Conservation (phyloP, 2,888 invertebrate species). For the Tigriopus californicus region DNA sequence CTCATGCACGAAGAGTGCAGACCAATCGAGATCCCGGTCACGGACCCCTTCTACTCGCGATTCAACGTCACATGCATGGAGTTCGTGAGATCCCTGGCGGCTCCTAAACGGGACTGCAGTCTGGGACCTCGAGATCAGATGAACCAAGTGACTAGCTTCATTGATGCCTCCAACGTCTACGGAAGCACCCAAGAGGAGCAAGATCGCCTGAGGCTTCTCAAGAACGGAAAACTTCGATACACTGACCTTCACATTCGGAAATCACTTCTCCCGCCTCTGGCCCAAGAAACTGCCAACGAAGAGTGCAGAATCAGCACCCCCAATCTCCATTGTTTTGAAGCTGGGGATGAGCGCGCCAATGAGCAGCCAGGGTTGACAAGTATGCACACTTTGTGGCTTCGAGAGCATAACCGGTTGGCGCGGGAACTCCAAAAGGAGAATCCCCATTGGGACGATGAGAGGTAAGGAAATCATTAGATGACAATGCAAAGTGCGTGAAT, state of each 20-base stretch:
- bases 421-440: constrained; percentile 49
- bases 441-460: constrained; percentile 72
- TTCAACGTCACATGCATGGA: constrained; percentile 55
- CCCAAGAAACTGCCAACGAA: constrained; percentile 23
- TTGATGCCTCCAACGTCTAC: constrained; percentile 64
- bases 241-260: constrained; percentile 21
- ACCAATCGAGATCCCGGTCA: constrained; percentile 50
- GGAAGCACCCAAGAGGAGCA: constrained; percentile 52
- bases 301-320: constrained; percentile 45
- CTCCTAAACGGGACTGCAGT: constrained; percentile 55
- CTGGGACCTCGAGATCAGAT: constrained; percentile 67
- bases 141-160: constrained; percentile 57
- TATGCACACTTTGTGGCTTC: constrained; percentile 51
- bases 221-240: constrained; percentile 20
- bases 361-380: constrained; percentile 51
- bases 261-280: constrained; percentile 34
- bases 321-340: constrained; percentile 43
- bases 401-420: constrained; percentile 56
- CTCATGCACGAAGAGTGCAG: constrained; percentile 61
- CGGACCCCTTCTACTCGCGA: constrained; percentile 51
- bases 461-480: constrained; percentile 23
- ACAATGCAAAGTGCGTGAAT: neutral
- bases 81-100: constrained; percentile 50
- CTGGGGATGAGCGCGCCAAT: constrained; percentile 56
- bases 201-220: constrained; percentile 41